phyloP scores from a whole-genome alignment of 2,888 invertebrate genomes.

The Ornithoptera alexandrae region DNA sequence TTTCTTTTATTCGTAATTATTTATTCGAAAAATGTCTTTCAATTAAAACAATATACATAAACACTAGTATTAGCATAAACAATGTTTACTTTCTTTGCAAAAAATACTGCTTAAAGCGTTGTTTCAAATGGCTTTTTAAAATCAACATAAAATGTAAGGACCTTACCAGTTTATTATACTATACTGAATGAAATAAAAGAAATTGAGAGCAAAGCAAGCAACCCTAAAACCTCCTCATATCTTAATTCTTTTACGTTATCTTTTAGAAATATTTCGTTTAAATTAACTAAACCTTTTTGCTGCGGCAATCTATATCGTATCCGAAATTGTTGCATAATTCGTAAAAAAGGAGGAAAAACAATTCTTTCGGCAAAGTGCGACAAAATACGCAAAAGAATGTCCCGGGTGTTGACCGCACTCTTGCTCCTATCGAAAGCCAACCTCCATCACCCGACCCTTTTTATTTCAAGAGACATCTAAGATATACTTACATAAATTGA shows the following conservation, averaged over 20 bases:
- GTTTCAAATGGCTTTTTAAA: too few relatives aligned
- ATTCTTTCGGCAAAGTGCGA: slow-evolving; percentile 5
- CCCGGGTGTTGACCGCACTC: slow-evolving; percentile 8
- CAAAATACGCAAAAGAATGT: slow-evolving; percentile 5
- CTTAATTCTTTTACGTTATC: slow-evolving; percentile 22
- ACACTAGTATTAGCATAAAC: neutral
- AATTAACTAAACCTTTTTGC: slow-evolving; percentile 26
- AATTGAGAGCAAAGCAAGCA: neutral
- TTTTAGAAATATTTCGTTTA: slow-evolving; percentile 19
- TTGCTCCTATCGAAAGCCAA: slow-evolving; percentile 13
- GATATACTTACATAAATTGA: slow-evolving; percentile 24
- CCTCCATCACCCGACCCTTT: slow-evolving; percentile 43
- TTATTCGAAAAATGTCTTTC: neutral
- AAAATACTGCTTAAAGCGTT: too few relatives aligned
- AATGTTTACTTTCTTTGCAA: too few relatives aligned
- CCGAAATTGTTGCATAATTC: slow-evolving; percentile 6
- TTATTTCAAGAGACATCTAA: slow-evolving; percentile 36
- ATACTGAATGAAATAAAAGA: neutral
- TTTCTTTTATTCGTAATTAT: neutral
- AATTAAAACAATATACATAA: too few relatives aligned
- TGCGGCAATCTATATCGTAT: slow-evolving; percentile 4
- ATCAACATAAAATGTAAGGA: too few relatives aligned
- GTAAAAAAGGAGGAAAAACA: slow-evolving; percentile 7
- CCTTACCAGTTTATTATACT: neutral
- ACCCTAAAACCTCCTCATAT: slow-evolving; percentile 9